Evolutionary conservation across 2,888 invertebrate genomes (phyloP).

Genomic region (Folsomia manolachei): DNA sequence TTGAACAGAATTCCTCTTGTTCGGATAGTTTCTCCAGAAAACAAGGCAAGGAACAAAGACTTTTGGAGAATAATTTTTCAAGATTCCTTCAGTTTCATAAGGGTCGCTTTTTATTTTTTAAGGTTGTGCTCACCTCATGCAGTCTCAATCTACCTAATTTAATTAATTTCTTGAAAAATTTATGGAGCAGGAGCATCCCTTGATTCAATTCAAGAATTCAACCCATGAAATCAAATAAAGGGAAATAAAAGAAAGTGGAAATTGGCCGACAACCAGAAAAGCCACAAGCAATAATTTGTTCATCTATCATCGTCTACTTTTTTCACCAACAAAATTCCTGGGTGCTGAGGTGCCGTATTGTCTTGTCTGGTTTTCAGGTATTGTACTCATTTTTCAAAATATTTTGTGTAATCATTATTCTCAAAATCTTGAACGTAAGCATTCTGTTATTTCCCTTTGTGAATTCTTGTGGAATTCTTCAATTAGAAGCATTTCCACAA

Average conservation of each 20-base stretch:
- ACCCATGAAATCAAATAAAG: constrained; percentile 32
- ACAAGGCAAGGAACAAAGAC: background rate
- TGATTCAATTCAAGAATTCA: too few relatives aligned
- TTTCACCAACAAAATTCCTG: background rate
- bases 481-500: background rate
- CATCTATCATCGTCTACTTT: constrained; percentile 16
- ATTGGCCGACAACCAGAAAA: constrained; percentile 20
- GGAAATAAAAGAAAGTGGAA: constrained; percentile 20
- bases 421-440: background rate
- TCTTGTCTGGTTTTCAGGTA: background rate
- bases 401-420: background rate
- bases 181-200: constrained; percentile 17
- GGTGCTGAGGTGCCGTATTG: background rate
- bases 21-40: background rate
- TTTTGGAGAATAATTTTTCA: background rate
- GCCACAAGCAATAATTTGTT: constrained; percentile 17
- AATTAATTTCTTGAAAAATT: constrained; percentile 47
- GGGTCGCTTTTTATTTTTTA: too few relatives aligned
- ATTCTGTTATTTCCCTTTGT: too few relatives aligned
- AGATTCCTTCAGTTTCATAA: background rate
- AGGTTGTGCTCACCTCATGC: constrained; percentile 13
- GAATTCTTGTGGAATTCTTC: background rate
- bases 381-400: background rate
- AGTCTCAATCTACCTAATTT: constrained; percentile 47
- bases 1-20: constrained; percentile 20